Evolutionary conservation across 2,888 invertebrate genomes (phyloP).

Genomic region (Hirtodrosophila confusa): DNA sequence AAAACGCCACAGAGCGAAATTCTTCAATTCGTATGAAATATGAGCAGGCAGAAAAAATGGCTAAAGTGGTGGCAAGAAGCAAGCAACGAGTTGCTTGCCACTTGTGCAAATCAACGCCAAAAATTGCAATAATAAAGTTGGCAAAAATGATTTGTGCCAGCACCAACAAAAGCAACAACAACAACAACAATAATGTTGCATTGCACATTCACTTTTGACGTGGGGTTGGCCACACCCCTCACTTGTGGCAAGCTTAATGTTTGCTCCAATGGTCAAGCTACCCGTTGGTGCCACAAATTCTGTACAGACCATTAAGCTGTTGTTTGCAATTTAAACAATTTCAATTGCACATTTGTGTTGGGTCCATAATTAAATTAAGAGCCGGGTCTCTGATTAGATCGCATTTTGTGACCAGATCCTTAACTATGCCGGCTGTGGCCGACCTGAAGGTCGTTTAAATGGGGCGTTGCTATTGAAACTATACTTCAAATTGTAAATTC

Average conservation of each 20-base stretch:
- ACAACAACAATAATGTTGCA: constrained; percentile 49
- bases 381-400: constrained; percentile 26
- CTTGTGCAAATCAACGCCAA: constrained; percentile 55
- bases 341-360: constrained; percentile 39
- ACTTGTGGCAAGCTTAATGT: constrained; percentile 54
- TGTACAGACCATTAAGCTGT: constrained; percentile 32
- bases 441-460: constrained; percentile 57
- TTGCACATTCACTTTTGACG: constrained; percentile 76
- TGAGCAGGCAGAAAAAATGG: constrained; percentile 32
- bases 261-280: constrained; percentile 48
- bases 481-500: constrained; percentile 28
- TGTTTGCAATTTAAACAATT: constrained; percentile 57
- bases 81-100: constrained; percentile 34
- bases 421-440: constrained; percentile 4
- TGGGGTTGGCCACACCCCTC: constrained; percentile 59
- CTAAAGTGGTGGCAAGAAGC: constrained; percentile 34
- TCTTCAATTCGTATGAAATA: constrained; percentile 53
- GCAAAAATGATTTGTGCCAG: constrained; percentile 53
- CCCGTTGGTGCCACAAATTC: constrained; percentile 59
- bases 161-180: constrained; percentile 1
- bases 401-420: constrained; percentile 6
- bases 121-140: constrained; percentile 71
- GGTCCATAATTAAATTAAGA: constrained; percentile 53
- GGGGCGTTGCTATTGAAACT: constrained; percentile 7
- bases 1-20: constrained; percentile 39